Conservation (phyloP, 2,797 vertebrate genomes). For the Rhodeus uyekii region DNA sequence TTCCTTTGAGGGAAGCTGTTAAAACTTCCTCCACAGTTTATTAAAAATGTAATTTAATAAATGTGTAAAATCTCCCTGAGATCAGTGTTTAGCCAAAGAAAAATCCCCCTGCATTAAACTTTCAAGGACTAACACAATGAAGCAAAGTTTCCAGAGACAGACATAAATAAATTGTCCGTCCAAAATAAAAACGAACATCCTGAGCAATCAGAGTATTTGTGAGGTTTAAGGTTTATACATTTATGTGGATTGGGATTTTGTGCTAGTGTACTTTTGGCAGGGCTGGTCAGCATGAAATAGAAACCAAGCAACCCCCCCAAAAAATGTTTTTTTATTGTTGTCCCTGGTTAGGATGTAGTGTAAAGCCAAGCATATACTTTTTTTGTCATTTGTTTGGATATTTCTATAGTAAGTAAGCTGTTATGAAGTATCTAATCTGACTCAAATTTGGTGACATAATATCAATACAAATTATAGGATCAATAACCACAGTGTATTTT, state of each 20-base stretch:
- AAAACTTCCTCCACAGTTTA: constrained; percentile 1
- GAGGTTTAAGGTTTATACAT: not conserved
- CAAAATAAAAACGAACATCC: not conserved
- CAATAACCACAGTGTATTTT: not conserved
- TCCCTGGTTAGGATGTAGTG: not conserved
- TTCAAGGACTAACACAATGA: not conserved
- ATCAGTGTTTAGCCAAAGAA: not conserved
- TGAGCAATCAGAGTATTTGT: not conserved
- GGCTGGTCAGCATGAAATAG: not conserved
- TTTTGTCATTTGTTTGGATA: not conserved
- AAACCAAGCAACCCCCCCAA: not conserved
- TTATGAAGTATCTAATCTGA: not conserved
- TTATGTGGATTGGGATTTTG: not conserved
- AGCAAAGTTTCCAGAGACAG: not conserved
- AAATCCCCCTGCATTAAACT: not conserved
- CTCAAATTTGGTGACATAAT: not conserved
- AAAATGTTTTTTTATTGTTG: too few relatives aligned
- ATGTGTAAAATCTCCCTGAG: constrained; percentile 11
- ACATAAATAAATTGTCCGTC: not conserved
- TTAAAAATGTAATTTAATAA: constrained; percentile 9
- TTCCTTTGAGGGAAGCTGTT: constrained; percentile 21
- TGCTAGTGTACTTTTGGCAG: not conserved
- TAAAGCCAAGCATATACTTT: not conserved
- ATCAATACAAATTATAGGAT: not conserved
- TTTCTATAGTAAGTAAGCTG: not conserved